phyloP scores from a whole-genome alignment of 2,888 invertebrate genomes.

The Tortrix viridana region DNA sequence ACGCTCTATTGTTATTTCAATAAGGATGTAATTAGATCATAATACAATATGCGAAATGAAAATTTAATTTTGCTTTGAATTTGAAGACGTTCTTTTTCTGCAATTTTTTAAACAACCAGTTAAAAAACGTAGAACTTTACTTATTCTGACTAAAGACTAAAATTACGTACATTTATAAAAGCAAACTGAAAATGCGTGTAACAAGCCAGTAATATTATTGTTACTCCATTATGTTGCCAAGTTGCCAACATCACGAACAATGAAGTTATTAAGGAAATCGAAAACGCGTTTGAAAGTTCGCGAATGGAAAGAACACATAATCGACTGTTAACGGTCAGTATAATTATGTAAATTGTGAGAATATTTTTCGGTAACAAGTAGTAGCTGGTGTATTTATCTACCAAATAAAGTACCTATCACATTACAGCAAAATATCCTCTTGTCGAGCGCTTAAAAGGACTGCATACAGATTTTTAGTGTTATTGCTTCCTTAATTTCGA shows the following conservation, averaged over 20 bases:
- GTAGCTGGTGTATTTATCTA: no score
- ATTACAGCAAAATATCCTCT: no score
- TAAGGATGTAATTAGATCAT: neutral
- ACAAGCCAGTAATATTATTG: constrained; percentile 20
- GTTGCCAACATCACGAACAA: constrained; percentile 27
- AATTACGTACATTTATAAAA: neutral
- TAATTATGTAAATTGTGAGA: no score
- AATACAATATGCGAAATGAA: no score
- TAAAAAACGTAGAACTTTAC: constrained; percentile 7
- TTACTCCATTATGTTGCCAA: constrained; percentile 15
- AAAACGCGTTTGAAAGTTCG: constrained; percentile 25
- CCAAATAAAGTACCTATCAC: no score
- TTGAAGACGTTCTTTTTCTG: no score
- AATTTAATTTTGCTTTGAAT: no score
- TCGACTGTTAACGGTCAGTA: constrained; percentile 29
- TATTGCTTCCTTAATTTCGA: no score
- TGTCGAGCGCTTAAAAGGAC: no score
- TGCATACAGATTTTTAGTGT: no score
- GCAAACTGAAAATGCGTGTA: neutral
- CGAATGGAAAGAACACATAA: constrained; percentile 25
- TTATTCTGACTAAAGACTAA: no score
- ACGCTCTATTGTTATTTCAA: neutral
- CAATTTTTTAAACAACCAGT: neutral
- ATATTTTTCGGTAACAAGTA: no score
- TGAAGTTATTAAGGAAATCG: constrained; percentile 24